These are phyloP conservation scores for Haliaeetus leucogaster DNA, from an alignment of 2,113 vertebrate species.

Conservation along the genomic window DNA sequence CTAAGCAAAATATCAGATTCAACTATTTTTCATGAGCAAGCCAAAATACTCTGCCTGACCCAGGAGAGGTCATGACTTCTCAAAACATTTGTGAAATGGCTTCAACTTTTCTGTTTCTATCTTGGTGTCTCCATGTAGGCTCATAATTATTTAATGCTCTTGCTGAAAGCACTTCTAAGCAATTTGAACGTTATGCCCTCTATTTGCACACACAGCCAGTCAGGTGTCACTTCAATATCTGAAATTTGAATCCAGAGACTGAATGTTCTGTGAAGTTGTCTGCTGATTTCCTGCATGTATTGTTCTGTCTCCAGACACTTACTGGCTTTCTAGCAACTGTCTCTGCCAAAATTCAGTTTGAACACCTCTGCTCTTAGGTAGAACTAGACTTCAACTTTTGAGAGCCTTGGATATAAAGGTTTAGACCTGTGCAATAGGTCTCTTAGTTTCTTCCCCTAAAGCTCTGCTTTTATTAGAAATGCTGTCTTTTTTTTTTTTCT, in stretches of 20 bases:
- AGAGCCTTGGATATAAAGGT: background rate
- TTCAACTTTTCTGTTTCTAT: background rate
- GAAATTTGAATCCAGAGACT: background rate
- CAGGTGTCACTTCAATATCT: background rate
- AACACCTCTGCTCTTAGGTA: background rate
- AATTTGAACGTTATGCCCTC: background rate
- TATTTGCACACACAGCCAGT: background rate
- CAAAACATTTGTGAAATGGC: background rate
- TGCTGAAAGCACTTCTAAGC: background rate
- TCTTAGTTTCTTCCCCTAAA: background rate
- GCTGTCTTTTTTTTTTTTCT: background rate
- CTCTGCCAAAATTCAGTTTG: background rate
- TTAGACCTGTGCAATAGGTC: background rate
- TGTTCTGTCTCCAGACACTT: background rate
- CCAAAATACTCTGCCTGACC: background rate
- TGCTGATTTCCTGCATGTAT: background rate
- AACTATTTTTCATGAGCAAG: background rate
- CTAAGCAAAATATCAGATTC: background rate
- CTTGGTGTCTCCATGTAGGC: background rate
- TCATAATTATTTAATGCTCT: background rate
- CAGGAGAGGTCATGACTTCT: background rate
- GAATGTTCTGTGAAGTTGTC: background rate
- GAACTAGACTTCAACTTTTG: background rate
- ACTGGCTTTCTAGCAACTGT: background rate
- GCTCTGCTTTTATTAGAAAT: background rate